phyloP scores from a whole-genome alignment of 2,888 invertebrate species.

The Furcula furcula region DNA sequence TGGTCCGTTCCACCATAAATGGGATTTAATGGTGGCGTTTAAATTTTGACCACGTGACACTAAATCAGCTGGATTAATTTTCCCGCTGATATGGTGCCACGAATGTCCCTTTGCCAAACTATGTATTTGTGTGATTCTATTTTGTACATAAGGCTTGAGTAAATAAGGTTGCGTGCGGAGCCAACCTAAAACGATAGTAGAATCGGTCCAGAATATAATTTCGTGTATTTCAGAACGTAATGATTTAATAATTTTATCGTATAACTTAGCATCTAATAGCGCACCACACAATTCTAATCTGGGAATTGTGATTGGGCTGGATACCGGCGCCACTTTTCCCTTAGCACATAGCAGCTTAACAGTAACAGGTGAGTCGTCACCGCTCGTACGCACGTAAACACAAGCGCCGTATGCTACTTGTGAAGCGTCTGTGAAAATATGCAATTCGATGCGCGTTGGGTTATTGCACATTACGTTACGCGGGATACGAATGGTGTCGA shows the following conservation, averaged over 20 bases:
- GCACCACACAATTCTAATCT: conserved; percentile 30
- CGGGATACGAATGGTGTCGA: conserved; percentile 5
- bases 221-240: conserved; percentile 10
- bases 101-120: conserved; percentile 8
- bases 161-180: conserved; percentile 14
- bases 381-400: conserved; percentile 13
- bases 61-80: neutral
- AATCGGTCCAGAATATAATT: conserved; percentile 23
- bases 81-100: conserved; percentile 3
- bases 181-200: conserved; percentile 26
- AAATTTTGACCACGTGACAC: conserved; percentile 4
- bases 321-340: conserved; percentile 25
- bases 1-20: conserved; percentile 11
- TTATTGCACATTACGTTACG: conserved; percentile 6
- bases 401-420: conserved; percentile 19
- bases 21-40: neutral
- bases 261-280: conserved; percentile 19
- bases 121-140: conserved; percentile 15
- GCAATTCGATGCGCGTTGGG: conserved; percentile 9
- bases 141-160: conserved; percentile 25
- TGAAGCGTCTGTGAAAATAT: conserved; percentile 21
- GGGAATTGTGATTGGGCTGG: conserved; percentile 5
- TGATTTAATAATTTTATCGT: conserved; percentile 10
- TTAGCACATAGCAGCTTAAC: conserved; percentile 24
- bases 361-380: conserved; percentile 1